Evolutionary conservation across 2,113 vertebrate genomes (phyloP), one percentile per base, ranked within the genome.

Genomic region (Callospermophilus lateralis): DNA sequence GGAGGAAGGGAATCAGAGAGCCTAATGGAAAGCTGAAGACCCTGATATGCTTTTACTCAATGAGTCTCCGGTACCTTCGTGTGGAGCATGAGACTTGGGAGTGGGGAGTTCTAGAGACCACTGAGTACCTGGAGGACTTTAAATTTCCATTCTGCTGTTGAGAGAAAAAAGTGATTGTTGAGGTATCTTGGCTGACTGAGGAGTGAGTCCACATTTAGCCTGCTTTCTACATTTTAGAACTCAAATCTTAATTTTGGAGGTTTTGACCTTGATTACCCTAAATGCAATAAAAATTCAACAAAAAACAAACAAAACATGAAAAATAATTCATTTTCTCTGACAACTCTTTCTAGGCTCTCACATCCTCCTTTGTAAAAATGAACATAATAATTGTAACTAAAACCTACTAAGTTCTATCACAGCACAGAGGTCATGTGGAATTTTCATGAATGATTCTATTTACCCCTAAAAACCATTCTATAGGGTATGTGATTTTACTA

Each of bases 231-330:
- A 79, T 84, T 77, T 85, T 83, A 72, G 39, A 22, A 61, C 12
- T 93, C 6, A 70, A 7, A 63, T 93, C 48, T 78, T 89, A 90
- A 83, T 83, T 91, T 79, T 42, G 20, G 13, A 20, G 89, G 63
- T 95, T 90, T 72, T 86, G 9, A 37, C 10, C 17, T 32, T 34
- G 37, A 34, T 6, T 76, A 55, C n/a, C 0, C 13, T 89, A 92
- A 63, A 63, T 83, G 15, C 8, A 95, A 51, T 83, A 81, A 95
- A 51, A 88, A 32, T 79, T 88, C 20, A 58, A 58, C 63, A 81
- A 76, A 76, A 58, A 58, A 22, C 55, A 58, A 58, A 58, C 53
- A 32, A 89, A 39, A 45, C 6, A 32, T 20, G 26, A 4, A 3
- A 15, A 89, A n/a, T 55, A 81, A 70, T 19, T 92, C 26, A 39